phyloP scores from a whole-genome alignment of 2,888 invertebrate species.

The Dryobotodes eremita region DNA sequence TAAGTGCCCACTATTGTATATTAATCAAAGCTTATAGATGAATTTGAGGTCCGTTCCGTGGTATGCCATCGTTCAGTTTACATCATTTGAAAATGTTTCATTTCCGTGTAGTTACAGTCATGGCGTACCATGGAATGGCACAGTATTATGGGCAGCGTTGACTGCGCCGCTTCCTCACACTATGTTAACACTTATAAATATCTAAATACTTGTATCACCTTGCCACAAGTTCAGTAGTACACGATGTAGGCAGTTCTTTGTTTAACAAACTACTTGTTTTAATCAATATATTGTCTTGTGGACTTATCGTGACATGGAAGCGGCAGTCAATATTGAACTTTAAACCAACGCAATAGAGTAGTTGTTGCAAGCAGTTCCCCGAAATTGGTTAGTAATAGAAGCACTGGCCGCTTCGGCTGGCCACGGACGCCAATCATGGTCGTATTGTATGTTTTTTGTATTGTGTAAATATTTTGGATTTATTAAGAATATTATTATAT shows the following conservation, averaged over 20 bases:
- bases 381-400: conserved; percentile 66
- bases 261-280: conserved; percentile 53
- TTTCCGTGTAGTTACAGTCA: conserved; percentile 13
- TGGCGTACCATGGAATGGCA: conserved; percentile 48
- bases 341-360: conserved; percentile 67
- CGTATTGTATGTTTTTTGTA: conserved; percentile 90
- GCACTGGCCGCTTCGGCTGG: conserved; percentile 70
- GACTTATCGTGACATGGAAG: conserved; percentile 52
- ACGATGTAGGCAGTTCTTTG: conserved; percentile 33
- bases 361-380: conserved; percentile 66
- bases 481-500: conserved; percentile 91
- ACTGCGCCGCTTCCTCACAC: conserved; percentile 46
- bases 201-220: conserved; percentile 15
- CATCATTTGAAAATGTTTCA: conserved; percentile 29
- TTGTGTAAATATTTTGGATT: conserved; percentile 91
- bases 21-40: conserved; percentile 53
- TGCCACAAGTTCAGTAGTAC: conserved; percentile 38
- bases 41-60: conserved; percentile 40
- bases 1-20: conserved; percentile 42
- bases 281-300: conserved; percentile 55
- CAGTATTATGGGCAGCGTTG: conserved; percentile 41
- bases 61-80: conserved; percentile 30
- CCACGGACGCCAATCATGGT: conserved; percentile 85
- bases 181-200: conserved; percentile 32
- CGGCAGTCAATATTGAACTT: conserved; percentile 64